Conservation (phyloP, 1,140 invertebrate genomes). For the Elymnias hypermnestra region DNA sequence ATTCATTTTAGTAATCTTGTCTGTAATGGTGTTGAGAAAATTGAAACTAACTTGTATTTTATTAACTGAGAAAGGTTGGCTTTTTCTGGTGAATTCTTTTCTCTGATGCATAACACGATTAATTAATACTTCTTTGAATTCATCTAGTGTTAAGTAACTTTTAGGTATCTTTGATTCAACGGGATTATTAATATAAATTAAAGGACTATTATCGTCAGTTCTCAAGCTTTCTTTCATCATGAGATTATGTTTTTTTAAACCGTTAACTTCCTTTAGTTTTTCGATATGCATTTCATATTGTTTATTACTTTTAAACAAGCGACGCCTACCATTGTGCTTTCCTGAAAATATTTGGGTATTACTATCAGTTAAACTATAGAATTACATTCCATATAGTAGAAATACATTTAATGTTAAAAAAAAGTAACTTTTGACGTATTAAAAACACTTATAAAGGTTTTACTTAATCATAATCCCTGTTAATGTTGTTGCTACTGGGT, state of each 20-base stretch:
- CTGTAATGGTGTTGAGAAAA: too few relatives aligned
- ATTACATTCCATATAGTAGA: too few relatives aligned
- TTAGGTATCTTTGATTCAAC: constrained; percentile 53
- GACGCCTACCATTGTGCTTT: constrained; percentile 13
- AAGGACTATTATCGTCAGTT: constrained; percentile 17
- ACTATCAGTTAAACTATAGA: too few relatives aligned
- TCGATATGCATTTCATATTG: constrained; percentile 42
- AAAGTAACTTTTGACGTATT: too few relatives aligned
- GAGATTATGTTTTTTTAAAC: constrained; percentile 51
- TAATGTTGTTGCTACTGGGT: too few relatives aligned
- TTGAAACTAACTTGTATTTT: too few relatives aligned
- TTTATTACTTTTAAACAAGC: constrained; percentile 18
- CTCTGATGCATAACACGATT: constrained; percentile 28
- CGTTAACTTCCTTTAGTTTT: constrained; percentile 58
- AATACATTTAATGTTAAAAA: too few relatives aligned
- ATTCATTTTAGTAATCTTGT: too few relatives aligned
- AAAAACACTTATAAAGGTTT: too few relatives aligned
- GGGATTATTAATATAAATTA: constrained; percentile 61
- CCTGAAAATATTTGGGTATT: constrained; percentile 17
- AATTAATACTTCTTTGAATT: constrained; percentile 43
- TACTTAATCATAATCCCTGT: too few relatives aligned
- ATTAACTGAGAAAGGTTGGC: too few relatives aligned
- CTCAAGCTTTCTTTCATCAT: constrained; percentile 26
- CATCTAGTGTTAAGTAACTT: constrained; percentile 44
- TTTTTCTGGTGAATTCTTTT: constrained; percentile 7